Base-by-base conservation (phyloP, 2,888 invertebrate species). In the Cheiracanthium punctorium region DNA sequence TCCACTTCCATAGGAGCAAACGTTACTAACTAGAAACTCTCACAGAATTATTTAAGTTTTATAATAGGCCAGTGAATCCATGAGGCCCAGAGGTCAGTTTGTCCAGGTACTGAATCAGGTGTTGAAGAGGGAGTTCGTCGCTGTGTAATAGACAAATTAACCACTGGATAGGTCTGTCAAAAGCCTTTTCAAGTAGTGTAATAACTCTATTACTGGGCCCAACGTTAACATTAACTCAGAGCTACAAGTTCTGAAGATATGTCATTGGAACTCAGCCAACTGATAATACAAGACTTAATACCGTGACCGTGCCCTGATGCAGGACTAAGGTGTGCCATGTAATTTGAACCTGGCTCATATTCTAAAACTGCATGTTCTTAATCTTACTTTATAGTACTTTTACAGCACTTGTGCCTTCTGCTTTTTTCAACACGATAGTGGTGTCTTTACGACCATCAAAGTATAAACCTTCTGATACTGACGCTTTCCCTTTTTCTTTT, bases 131-230 rank as follows among this genome's bases (percentile, higher is more conserved):
- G 37, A 88, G 80, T 32, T 88, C 75, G 70, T 74, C 85, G 33
- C 69, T 58, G 73, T 73, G 82, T 32, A 84, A 52, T 65, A 71
- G 37, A 65, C 79, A 80, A 24, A 88, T 43, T 29, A 70, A 33
- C 87, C 43, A 79, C 1, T 80, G 88, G 48, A 84, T 7, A 43
- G 71, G 80, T 73, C 75, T 88, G 7, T 79, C 37, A 37, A 88
- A 43, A 43, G 64, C 58, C 48, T 80, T 52, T 41, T 88, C 88
- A 29, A 88, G 17, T 43, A 73, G 52, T 72, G 75, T 24, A 52
- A 88, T 80, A 48, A 37, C 81, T 65, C 72, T 75, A 67, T 48
- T 41, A 75, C 77, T 80, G 67, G 74, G 20, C 52, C 58, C 69
- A 41, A 70, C 65, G 77, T 82, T 82, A 76, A 75, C 88, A 81